Base-by-base conservation (phyloP, 2,888 invertebrate species). In the Ochlodes sylvanus region DNA sequence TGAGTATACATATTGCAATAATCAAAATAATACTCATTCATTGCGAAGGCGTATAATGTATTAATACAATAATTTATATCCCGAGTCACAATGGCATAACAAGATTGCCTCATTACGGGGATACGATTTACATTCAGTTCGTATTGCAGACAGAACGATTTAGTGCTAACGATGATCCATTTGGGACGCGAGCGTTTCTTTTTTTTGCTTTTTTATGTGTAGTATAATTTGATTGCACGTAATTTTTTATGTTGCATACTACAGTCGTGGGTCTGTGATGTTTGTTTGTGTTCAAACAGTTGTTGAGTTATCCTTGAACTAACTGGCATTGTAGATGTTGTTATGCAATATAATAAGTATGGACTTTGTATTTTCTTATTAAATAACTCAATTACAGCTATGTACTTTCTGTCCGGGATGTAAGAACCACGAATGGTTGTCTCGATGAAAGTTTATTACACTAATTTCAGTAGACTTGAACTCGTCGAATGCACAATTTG, bases 91-190 rank as follows among this genome's bases (percentile, higher is more conserved):
- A 62, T 41, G 47, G 19, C 44, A 56, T 50, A 68, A 68, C 68
- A 62, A 50, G 56, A 61, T 61, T 62, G 62, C 17, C 17, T 68
- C 68, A 62, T 68, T 68, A 68, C 56, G 44, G 19, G 47, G 55
- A 12, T 41, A 56, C 21, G 44, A 68, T 68, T 68, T 68, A 62
- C 56, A 68, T 68, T 68, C 68, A 47, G 61, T 41, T 27, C 68
- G 41, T 68, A 68, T 41, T 50, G 68, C 68, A 68, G 68, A 62
- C 68, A 68, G 68, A 41, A 62, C 62, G 62, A 68, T 68, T 62
- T 68, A 50, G 47, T 34, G 12, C 58, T 56, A 68, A 68, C 50
- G 68, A 56, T 68, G 68, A 68, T 68, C 56, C 50, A 68, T 67
- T 67, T 50, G 38, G 63, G 15, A 38, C 47, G 67, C 14, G 47